Base-by-base conservation (phyloP, 2,888 invertebrate species). In the Pandemis cinnamomeana region DNA sequence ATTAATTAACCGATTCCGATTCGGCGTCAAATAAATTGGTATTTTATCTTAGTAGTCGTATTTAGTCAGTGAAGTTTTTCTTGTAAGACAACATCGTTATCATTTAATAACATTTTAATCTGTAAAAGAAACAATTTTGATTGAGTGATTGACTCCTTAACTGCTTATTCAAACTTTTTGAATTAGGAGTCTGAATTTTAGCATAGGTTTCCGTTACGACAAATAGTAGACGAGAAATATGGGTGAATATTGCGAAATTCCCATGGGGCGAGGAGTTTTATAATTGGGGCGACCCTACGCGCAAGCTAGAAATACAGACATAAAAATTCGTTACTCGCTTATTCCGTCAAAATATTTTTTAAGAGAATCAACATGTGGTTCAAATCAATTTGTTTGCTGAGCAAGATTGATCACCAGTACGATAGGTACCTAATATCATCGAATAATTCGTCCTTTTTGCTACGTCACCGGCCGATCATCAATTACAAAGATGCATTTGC, bases 381-480 rank as follows among this genome's bases (percentile, higher is more conserved):
- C 71, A 78, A 72, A 75, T 64, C 69, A 75, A 79, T 80, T 71
- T 75, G 78, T 77, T 78, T 75, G 79, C 70, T 78, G 78, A 81
- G 77, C 78, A 85, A 80, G 83, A 85, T 84, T 81, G 79, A 86
- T 84, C 78, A 77, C 78, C 74, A 41, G 48, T 27, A 55, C 51
- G 72, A 42, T 69, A 41, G 51, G 36, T 41, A 69, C 77, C 74
- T 81, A 82, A 84, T 83, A 83, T 82, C 79, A 82, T 80, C 77
- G 79, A 79, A 81, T 72, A 82, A 81, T 82, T 82, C 82, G 77
- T 72, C 70, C 71, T 80, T 82, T 80, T 76, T 64, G 83, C 79
- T 51, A 61, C 76, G 79, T 86, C 86, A 86, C 78, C 79, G 77
- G 58, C 68, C 48, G 77, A 71, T 82, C 81, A 84, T 86, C 74